Evolutionary conservation across 2,888 invertebrate genomes (phyloP), one percentile per base, ranked within the genome.

Genomic region (Melanargia galathea): DNA sequence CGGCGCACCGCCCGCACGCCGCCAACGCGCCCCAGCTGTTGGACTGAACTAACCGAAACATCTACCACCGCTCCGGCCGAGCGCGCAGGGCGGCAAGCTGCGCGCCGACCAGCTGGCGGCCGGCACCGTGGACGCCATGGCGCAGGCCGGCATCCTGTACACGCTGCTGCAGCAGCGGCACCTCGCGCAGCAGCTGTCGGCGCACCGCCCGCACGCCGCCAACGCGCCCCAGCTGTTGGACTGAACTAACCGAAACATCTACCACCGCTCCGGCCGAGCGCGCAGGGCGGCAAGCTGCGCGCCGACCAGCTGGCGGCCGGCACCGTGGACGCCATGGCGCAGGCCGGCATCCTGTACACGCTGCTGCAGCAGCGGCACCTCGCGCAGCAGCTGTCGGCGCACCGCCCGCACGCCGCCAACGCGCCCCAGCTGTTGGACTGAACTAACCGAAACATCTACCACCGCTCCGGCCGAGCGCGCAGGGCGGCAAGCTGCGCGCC

Each of bases 241-340:
- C 57, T 70, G 64, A 64, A 20, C n/a, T n/a, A n/a, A n/a, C n/a
- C n/a, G n/a, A n/a, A n/a, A n/a, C n/a, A n/a, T n/a, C n/a, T n/a
- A n/a, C n/a, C 98, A 20, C 84, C 98, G 64, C 89, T 98, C 66
- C 94, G 97, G 68, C 97, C 94, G 30, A 72, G 69, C 61, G 92
- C 93, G 57, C 92, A 87, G 35, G 92, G 92, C 65, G 92, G 93
- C 73, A 88, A 88, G 77, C 79, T 70, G 67, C 88, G 90, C 70
- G 80, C 87, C 22, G 97, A 97, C 87, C 94, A 94, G 67, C 92
- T 98, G 68, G 97, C 97, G 26, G 96, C 96, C 18, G 97, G 97
- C 69, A 97, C 98, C 0, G 97, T 97, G 20, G 97, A 98, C 87
- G 98, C 97, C 43, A 97, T 98, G 97, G 97, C 97, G 7, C 98